phyloP scores from a whole-genome alignment of 2,797 vertebrate genomes.

The Lycodopsis pacificus region DNA sequence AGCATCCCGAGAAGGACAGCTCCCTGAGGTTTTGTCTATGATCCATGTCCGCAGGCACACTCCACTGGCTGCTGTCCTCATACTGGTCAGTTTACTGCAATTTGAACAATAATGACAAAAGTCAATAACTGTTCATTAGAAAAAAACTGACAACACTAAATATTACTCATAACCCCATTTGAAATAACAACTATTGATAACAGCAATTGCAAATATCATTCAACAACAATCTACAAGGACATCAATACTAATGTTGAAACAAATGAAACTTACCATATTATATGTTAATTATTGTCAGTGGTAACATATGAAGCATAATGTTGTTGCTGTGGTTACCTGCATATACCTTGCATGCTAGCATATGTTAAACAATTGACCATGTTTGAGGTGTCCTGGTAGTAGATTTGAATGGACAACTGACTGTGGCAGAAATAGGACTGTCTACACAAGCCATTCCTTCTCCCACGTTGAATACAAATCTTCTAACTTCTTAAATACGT shows the following conservation, averaged over 20 bases:
- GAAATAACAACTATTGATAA: background rate
- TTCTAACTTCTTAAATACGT: background rate
- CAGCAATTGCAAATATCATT: background rate
- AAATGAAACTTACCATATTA: background rate
- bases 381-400: background rate
- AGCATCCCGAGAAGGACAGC: slow-evolving; percentile 96
- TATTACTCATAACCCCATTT: background rate
- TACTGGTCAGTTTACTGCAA: slow-evolving; percentile 88
- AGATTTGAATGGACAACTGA: background rate
- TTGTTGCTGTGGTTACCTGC: slow-evolving; percentile 7
- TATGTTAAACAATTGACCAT: background rate
- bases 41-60: slow-evolving; percentile 95
- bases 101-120: background rate
- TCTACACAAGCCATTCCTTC: background rate
- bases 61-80: slow-evolving; percentile 93
- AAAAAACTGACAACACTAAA: background rate
- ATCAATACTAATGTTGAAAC: background rate
- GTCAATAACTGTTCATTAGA: background rate
- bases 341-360: background rate
- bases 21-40: slow-evolving; percentile 97
- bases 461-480: background rate
- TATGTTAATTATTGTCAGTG: background rate
- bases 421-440: background rate
- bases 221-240: background rate
- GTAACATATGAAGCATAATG: background rate